Conservation (phyloP, 2,797 vertebrate species). For the Microhierax caerulescens region DNA sequence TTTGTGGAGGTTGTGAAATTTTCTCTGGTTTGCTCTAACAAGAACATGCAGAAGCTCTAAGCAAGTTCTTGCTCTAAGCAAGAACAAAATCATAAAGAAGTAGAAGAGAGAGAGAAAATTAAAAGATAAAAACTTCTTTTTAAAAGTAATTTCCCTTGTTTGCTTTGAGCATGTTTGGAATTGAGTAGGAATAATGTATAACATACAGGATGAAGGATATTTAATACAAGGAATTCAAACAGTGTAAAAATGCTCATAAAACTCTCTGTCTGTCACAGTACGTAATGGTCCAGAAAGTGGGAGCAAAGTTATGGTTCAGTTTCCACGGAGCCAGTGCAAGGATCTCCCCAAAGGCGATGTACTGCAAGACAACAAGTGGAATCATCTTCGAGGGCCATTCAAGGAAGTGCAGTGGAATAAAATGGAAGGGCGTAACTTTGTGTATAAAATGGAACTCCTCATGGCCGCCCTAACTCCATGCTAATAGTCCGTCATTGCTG, state of each 20-base stretch:
- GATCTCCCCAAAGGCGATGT: conserved; percentile 91
- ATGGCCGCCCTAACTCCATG: conserved; percentile 94
- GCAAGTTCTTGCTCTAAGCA: too few relatives aligned
- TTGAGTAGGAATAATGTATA: neutral
- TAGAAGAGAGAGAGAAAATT: neutral
- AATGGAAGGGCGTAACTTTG: conserved; percentile 97
- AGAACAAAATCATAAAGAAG: neutral
- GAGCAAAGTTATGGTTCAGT: conserved; percentile 92
- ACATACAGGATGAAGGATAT: neutral
- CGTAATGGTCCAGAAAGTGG: conserved; percentile 92
- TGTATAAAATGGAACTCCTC: conserved; percentile 98
- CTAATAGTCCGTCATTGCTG: conserved; percentile 21
- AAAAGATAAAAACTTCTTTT: neutral
- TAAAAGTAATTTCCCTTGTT: neutral
- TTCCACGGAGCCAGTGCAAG: conserved; percentile 89
- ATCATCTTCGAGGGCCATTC: conserved; percentile 88
- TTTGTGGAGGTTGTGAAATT: neutral
- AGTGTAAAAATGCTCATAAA: neutral
- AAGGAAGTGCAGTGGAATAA: conserved; percentile 95
- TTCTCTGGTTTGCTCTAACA: neutral
- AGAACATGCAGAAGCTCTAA: neutral
- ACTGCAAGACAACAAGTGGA: conserved; percentile 95
- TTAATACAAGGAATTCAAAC: neutral
- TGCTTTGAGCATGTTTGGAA: neutral
- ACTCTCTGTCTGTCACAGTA: conserved; percentile 73